Evolutionary conservation across 2,888 invertebrate genomes (phyloP).

Genomic region (Andrena camellia): DNA sequence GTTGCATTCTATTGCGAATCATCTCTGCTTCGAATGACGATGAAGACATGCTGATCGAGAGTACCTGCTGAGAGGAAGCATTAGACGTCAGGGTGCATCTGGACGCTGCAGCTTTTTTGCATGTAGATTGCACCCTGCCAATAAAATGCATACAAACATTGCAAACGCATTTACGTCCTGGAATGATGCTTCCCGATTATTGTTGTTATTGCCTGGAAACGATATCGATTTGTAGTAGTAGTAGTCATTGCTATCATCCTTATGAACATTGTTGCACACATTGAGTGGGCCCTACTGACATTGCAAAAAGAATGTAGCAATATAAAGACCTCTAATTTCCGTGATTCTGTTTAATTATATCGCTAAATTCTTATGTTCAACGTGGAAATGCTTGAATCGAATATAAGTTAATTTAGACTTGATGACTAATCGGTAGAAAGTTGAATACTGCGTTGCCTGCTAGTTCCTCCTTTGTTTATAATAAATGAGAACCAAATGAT

Average conservation of each 20-base stretch:
- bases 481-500: no score
- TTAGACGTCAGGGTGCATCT: conserved; percentile 61
- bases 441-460: no score
- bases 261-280: conserved; percentile 34
- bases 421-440: no score
- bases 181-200: conserved; percentile 61
- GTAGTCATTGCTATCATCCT: conserved; percentile 28
- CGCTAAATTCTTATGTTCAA: no score
- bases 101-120: conserved; percentile 17
- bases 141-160: not conserved
- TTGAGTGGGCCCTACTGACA: not conserved
- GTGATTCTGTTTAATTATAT: not conserved
- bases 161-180: conserved; percentile 30
- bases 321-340: conserved; percentile 26
- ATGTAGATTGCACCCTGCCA: not conserved
- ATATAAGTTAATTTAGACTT: no score
- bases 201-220: conserved; percentile 56
- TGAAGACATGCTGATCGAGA: conserved; percentile 74
- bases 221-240: conserved; percentile 34
- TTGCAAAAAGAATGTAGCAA: not conserved
- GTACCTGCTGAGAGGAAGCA: conserved; percentile 76
- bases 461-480: no score
- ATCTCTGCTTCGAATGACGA: conserved; percentile 69
- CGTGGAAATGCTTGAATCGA: no score
- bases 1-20: conserved; percentile 48